Evolutionary conservation across 2,888 invertebrate species (phyloP).

Genomic region (Pogonocherus hispidulus): DNA sequence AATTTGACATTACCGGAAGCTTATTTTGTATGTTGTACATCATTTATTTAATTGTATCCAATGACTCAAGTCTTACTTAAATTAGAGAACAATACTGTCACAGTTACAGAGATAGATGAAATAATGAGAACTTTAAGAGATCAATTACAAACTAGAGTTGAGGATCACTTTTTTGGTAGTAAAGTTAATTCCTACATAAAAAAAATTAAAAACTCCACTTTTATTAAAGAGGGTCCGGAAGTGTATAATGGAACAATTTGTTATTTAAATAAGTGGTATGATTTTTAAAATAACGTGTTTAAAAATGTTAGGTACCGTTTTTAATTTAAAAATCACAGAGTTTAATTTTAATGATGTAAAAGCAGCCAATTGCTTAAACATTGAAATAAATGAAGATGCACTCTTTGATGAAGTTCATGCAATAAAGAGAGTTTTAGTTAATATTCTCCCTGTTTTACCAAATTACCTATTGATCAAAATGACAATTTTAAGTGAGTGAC

Average conservation of each 20-base stretch:
- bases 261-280: neutral
- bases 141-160: neutral
- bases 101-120: neutral
- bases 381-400: too few relatives aligned
- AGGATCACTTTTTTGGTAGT: neutral
- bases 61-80: neutral
- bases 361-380: too few relatives aligned
- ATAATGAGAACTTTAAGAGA: neutral
- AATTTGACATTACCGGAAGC: neutral
- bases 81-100: neutral
- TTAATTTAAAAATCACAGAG: too few relatives aligned
- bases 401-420: too few relatives aligned
- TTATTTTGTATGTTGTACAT: slow-evolving; percentile 3
- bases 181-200: neutral
- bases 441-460: too few relatives aligned
- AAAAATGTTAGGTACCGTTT: neutral
- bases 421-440: too few relatives aligned
- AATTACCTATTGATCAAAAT: too few relatives aligned
- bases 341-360: too few relatives aligned
- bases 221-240: neutral
- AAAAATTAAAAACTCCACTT: neutral
- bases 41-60: neutral
- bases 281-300: neutral
- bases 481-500: neutral
- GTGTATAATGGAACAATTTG: neutral